These are phyloP conservation scores for Natator depressus DNA, from an alignment of 2,113 vertebrate genomes.

Conservation along the genomic window DNA sequence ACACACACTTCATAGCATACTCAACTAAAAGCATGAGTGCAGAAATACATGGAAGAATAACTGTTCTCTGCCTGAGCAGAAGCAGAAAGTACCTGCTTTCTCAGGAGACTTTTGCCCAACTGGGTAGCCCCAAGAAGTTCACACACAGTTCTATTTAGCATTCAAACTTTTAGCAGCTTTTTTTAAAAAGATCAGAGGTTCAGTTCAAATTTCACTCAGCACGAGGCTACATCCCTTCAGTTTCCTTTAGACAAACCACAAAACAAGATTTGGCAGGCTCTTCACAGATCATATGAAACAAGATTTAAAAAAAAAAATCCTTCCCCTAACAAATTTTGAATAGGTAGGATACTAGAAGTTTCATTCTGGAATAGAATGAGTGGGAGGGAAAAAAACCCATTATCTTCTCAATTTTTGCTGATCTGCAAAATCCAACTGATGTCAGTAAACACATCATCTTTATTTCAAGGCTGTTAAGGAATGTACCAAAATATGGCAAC, in stretches of 20 bases:
- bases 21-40: background rate
- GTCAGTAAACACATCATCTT: no score
- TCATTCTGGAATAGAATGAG: background rate
- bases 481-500: no score
- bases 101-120: background rate
- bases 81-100: background rate
- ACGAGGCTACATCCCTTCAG: background rate
- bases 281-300: background rate
- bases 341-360: background rate
- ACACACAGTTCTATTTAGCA: background rate
- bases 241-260: background rate
- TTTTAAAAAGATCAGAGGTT: background rate
- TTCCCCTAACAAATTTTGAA: background rate
- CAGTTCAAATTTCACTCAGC: background rate
- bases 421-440: no score
- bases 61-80: background rate
- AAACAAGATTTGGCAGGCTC: background rate
- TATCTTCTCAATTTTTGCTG: no score
- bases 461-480: no score
- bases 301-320: background rate
- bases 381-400: background rate
- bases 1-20: background rate
- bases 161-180: background rate
- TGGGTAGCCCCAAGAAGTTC: background rate
- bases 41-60: background rate